These are phyloP conservation scores for Dolichotis patagonum DNA, from an alignment of 2,113 vertebrate species.

Conservation along the genomic window DNA sequence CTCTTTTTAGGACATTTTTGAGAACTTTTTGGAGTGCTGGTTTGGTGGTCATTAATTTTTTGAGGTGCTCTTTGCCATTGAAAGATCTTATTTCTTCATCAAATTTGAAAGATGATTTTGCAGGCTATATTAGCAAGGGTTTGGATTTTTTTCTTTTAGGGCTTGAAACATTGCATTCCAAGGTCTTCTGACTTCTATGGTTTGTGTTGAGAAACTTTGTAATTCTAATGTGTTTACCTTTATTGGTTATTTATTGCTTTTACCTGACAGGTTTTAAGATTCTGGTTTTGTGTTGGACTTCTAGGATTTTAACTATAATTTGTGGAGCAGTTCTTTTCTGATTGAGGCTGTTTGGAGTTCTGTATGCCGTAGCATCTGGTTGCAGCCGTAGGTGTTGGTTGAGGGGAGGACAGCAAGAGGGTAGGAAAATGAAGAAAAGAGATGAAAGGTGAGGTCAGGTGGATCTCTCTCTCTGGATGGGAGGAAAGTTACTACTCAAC, in stretches of 20 bases:
- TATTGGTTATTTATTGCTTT: not conserved
- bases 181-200: not conserved
- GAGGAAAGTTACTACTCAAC: too few relatives aligned
- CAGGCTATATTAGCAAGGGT: not conserved
- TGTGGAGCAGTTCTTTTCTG: not conserved
- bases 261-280: not conserved
- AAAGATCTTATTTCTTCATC: too few relatives aligned
- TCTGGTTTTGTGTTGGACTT: not conserved
- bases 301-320: not conserved
- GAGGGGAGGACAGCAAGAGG: too few relatives aligned
- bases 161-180: not conserved
- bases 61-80: not conserved
- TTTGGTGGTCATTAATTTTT: not conserved
- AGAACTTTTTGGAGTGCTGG: not conserved
- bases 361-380: not conserved
- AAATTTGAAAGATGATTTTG: not conserved
- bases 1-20: not conserved
- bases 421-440: too few relatives aligned
- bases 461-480: too few relatives aligned
- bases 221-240: not conserved
- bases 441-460: too few relatives aligned
- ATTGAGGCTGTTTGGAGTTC: not conserved
- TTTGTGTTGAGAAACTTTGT: not conserved
- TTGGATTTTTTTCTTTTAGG: not conserved
- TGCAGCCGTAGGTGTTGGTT: too few relatives aligned